Evolutionary conservation across 2,888 invertebrate species (phyloP), one percentile per base, ranked within the genome.

Genomic region (Amiota minor): DNA sequence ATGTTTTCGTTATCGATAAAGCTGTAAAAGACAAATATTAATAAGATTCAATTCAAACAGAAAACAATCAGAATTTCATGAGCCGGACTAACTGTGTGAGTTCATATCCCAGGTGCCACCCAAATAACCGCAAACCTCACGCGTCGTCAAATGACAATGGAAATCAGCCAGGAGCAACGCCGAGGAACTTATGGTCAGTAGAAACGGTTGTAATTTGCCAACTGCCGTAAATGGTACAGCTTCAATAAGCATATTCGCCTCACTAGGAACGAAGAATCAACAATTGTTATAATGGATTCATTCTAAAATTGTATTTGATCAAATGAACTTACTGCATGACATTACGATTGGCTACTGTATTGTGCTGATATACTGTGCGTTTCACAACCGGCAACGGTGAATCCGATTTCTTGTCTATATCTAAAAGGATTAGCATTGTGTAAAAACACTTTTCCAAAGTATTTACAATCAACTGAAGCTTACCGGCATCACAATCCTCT

Each of bases 81-180:
- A 74, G 80, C 80, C 79, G 76, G 92, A 82, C 94, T 92, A 92
- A 98, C 98, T 97, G 86, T 98, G 98, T 76, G 94, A 93, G 88
- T 96, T 96, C 71, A 96, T 93, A 90, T 98, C 98, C 98, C 98
- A 98, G 74, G 95, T 94, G 4, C 98, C 98, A 70, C 96, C 98
- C 70, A 98, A 91, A 89, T 98, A 98, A n/a, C 98, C 98, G 86
- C 96, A 96, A 14, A 98, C 96, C 91, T 98, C 98, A 81, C 95
- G 95, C 86, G 94, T 95, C n/a, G 96, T 96, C 81, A 98, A 91
- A 90, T 98, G 98, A 86, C 97, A 96, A 89, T 98, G 98, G 82
- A 98, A 95, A 89, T 98, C 98, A 86, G 97, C 94, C 75, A 98
- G 92, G 20, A 98, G 91, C 74, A 95, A 93, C 1, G 97, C 95